A percentile compares a stretch with the other conserved stretches of the same genome.
Evolutionary conservation across 2,113 vertebrate species (phyloP).

Genomic region (Pantherophis guttatus): DNA sequence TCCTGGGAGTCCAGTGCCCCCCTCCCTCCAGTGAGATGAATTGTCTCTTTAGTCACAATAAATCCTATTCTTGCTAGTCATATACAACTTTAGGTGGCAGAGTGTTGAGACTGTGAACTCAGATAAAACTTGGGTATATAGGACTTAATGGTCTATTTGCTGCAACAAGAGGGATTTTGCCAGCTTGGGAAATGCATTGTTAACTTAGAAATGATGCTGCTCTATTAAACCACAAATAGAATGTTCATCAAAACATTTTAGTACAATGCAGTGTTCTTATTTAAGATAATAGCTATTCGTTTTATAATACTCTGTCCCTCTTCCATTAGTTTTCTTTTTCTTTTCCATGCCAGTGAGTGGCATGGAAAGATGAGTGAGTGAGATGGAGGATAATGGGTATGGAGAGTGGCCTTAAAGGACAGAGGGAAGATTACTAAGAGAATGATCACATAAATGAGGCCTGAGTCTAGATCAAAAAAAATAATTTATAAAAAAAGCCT

Average conservation of each 20-base stretch:
- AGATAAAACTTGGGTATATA: background rate
- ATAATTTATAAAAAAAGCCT: background rate
- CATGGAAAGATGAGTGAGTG: background rate
- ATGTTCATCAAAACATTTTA: background rate
- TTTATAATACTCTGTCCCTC: background rate
- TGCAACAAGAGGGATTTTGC: background rate
- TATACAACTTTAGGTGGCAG: background rate
- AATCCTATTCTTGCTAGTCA: background rate
- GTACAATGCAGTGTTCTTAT: background rate
- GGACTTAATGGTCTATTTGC: background rate
- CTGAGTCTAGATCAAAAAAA: background rate
- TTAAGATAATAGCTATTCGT: background rate
- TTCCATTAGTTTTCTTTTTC: background rate
- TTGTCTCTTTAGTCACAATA: background rate
- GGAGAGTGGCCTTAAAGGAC: background rate
- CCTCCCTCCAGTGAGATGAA: background rate
- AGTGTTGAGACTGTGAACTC: background rate
- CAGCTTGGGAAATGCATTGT: background rate
- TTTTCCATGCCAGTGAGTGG: background rate
- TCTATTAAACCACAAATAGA: background rate
- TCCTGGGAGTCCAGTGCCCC: background rate
- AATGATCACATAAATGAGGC: background rate
- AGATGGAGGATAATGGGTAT: background rate
- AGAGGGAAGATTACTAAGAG: background rate
- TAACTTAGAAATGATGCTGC: background rate